Evolutionary conservation across 2,113 vertebrate species (phyloP).

Genomic region (Rhinogobius similis): DNA sequence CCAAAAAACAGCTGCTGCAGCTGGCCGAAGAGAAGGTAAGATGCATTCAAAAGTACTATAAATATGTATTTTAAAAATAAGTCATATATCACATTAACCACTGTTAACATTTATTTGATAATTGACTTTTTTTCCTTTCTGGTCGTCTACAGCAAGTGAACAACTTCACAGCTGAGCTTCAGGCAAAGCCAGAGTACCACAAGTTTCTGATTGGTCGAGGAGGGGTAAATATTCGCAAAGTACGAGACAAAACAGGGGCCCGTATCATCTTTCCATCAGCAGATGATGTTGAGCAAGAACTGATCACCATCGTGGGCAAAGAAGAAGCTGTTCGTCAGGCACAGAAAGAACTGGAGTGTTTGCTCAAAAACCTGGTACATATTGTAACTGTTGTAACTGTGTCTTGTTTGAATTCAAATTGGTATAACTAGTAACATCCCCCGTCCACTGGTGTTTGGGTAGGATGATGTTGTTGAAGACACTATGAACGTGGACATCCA

Average conservation of each 20-base stretch:
- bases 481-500: conserved; percentile 77
- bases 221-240: conserved; percentile 79
- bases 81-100: too few relatives aligned
- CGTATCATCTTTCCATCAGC: conserved; percentile 79
- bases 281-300: conserved; percentile 77
- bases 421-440: not conserved
- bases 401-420: not conserved
- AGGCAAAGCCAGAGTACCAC: conserved; percentile 82
- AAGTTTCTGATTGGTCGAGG: conserved; percentile 81
- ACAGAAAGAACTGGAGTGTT: conserved; percentile 77
- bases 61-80: too few relatives aligned
- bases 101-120: too few relatives aligned
- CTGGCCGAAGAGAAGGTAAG: conserved; percentile 82
- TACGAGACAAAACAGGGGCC: conserved; percentile 78
- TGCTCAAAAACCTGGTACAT: conserved; percentile 81
- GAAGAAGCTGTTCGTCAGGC: conserved; percentile 78
- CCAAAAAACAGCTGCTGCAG: conserved; percentile 80
- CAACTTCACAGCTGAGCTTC: conserved; percentile 78
- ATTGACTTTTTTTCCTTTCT: not conserved
- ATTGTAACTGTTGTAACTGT: not conserved
- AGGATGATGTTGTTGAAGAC: conserved; percentile 84
- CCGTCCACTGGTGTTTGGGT: not conserved
- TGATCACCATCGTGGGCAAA: conserved; percentile 82
- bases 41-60: not conserved
- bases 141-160: conserved; percentile 77